Percentiles rank a stretch among this genome's conserved stretches.
These are phyloP conservation scores for Cantharis rustica DNA, from an alignment of 2,888 invertebrate genomes.

Conservation along the genomic window DNA sequence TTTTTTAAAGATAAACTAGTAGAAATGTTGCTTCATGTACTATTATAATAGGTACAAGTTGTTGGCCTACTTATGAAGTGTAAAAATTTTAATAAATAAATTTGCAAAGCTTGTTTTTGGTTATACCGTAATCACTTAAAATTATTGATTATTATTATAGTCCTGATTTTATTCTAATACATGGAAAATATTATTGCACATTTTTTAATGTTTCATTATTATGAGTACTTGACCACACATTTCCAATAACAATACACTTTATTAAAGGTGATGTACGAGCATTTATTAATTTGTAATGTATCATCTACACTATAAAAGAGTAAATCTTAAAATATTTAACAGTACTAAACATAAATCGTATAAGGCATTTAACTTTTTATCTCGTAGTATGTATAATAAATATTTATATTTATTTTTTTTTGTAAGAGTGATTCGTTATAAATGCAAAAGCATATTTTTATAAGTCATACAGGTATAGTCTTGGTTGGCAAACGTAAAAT, in stretches of 20 bases:
- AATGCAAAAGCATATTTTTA: neutral
- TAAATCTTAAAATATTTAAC: neutral
- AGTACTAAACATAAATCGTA: neutral
- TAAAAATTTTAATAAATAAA: neutral
- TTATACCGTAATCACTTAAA: neutral
- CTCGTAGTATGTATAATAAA: neutral
- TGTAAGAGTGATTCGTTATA: neutral
- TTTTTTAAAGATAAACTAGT: neutral
- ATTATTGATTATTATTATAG: neutral
- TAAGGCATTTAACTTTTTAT: neutral
- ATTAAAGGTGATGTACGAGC: neutral
- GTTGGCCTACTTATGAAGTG: neutral
- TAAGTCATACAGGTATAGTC: neutral
- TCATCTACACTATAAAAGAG: neutral
- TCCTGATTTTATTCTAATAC: neutral
- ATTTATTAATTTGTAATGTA: neutral
- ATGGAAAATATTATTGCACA: neutral
- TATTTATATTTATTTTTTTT: neutral
- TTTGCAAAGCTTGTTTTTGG: too few species aligned
- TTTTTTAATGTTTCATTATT: too few species aligned
- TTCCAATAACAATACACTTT: neutral
- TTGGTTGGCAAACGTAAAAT: constrained; percentile 35
- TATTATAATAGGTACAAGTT: neutral
- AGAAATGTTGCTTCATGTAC: neutral
- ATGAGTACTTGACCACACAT: too few species aligned